A percentile compares a stretch with the other conserved stretches of the same genome.
phyloP scores from a whole-genome alignment of 2,797 vertebrate genomes.

The Sebastes vulpes region DNA sequence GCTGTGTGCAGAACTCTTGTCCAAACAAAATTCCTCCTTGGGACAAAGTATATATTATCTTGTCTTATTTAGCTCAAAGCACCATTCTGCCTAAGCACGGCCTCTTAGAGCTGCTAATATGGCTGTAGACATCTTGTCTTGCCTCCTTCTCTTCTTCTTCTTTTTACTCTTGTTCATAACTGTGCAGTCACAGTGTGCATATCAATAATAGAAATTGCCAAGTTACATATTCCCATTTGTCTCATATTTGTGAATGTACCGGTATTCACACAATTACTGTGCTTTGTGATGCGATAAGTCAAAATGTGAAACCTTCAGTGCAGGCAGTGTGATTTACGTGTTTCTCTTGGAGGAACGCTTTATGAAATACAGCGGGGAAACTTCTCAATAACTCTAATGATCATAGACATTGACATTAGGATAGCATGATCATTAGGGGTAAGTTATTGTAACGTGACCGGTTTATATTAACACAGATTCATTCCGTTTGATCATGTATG shows the following conservation, averaged over 20 bases:
- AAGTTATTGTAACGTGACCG: background rate
- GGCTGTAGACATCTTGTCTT: background rate
- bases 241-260: background rate
- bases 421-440: background rate
- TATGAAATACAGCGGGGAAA: background rate
- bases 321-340: background rate
- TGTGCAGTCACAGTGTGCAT: background rate
- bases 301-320: background rate
- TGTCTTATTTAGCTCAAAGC: background rate
- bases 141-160: background rate
- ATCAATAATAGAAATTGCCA: background rate
- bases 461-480: background rate
- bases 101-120: background rate
- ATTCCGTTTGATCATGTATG: background rate
- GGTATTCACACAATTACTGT: background rate
- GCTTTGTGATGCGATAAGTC: background rate
- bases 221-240: background rate
- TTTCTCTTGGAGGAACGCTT: background rate
- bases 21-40: background rate
- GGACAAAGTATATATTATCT: background rate
- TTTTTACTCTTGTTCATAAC: background rate
- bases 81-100: background rate
- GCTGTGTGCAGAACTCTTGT: background rate
- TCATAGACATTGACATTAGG: background rate
- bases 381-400: background rate